Evolutionary conservation across 2,113 vertebrate species (phyloP).

Genomic region (Scomber japonicus): DNA sequence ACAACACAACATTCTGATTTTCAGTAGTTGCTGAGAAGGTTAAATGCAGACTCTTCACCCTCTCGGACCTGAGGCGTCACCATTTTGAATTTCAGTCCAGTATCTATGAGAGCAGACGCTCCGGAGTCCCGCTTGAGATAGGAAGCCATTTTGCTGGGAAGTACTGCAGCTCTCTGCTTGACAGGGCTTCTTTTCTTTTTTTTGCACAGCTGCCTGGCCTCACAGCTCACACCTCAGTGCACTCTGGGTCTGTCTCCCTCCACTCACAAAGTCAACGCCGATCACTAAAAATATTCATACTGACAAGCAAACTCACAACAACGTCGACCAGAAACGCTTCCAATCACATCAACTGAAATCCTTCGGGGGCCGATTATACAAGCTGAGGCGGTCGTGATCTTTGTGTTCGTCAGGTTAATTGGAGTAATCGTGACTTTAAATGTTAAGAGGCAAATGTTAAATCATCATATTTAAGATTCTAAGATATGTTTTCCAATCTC

Average conservation of each 20-base stretch:
- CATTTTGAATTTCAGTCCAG: slow-evolving; percentile 49
- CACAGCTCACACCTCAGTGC: slow-evolving; percentile 57
- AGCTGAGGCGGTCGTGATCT: neutral
- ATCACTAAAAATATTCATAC: slow-evolving; percentile 18
- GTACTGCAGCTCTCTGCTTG: slow-evolving; percentile 65
- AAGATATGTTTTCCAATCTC: neutral
- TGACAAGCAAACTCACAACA: slow-evolving; percentile 28
- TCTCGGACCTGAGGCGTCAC: slow-evolving; percentile 5
- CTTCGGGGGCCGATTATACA: neutral
- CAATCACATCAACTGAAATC: slow-evolving; percentile 19
- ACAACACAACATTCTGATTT: neutral
- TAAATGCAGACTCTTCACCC: neutral
- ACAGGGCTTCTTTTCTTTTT: slow-evolving; percentile 8
- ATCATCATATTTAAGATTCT: neutral
- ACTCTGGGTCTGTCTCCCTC: slow-evolving; percentile 7
- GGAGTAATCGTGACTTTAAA: neutral
- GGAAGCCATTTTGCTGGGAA: slow-evolving; percentile 68
- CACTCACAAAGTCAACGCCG: slow-evolving; percentile 24
- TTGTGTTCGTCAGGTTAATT: neutral
- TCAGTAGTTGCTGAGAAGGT: neutral
- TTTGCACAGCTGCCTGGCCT: slow-evolving; percentile 45
- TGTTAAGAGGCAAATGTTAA: neutral
- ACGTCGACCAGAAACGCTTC: slow-evolving; percentile 13
- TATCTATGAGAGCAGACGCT: slow-evolving; percentile 43
- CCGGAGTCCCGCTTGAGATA: slow-evolving; percentile 40